Conservation (phyloP, 2,797 vertebrate genomes). For the Malacoctenus gilli region DNA sequence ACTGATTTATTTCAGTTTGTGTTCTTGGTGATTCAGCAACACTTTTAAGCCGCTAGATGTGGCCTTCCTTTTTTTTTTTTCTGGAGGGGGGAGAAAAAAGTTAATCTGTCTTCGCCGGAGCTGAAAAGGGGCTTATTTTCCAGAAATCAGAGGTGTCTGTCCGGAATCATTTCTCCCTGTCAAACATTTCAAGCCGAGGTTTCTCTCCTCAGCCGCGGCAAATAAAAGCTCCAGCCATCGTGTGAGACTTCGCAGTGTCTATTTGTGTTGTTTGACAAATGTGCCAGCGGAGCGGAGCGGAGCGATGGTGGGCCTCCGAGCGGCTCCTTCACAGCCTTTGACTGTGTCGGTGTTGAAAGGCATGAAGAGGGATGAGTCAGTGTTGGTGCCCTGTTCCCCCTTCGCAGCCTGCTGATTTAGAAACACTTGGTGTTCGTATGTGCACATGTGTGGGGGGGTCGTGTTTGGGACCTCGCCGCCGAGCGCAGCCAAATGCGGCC, state of each 20-base stretch:
- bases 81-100: neutral
- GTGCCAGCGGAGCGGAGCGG: constrained; percentile 19
- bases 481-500: constrained; percentile 4
- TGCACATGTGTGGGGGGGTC: constrained; percentile 32
- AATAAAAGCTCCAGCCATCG: constrained; percentile 18
- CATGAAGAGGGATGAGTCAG: constrained; percentile 69
- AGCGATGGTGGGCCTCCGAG: constrained; percentile 28
- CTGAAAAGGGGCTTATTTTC: neutral
- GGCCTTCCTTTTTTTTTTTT: neutral
- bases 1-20: neutral
- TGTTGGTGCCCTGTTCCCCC: constrained; percentile 43
- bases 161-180: neutral
- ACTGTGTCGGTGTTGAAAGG: constrained; percentile 66
- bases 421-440: constrained; percentile 55
- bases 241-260: constrained; percentile 24
- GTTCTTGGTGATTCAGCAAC: neutral
- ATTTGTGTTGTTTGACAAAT: constrained; percentile 26
- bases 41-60: neutral
- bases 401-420: constrained; percentile 43
- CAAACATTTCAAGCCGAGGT: constrained; percentile 3
- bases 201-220: neutral
- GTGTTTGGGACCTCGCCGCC: constrained; percentile 8
- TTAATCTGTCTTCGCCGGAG: neutral
- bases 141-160: neutral
- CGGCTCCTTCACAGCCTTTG: constrained; percentile 43